Conservation (phyloP, 2,888 invertebrate genomes). For the Oxyteleia sp. region DNA sequence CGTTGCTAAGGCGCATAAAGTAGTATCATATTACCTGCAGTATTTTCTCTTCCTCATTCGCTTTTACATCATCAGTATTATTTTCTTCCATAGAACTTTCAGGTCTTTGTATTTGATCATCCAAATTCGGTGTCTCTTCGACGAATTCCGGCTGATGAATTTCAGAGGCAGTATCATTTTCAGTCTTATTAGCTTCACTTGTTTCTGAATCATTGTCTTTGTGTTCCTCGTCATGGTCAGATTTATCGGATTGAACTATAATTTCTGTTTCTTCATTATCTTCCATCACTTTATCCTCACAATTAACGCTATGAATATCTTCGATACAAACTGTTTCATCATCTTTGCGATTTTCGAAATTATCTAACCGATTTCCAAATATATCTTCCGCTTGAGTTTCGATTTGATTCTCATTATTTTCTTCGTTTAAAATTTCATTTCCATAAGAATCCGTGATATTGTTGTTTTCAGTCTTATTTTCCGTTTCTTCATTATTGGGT, state of each 20-base stretch:
- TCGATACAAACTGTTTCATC: neutral
- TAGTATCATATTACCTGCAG: neutral
- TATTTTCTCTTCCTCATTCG: neutral
- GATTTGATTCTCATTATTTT: constrained; percentile 3
- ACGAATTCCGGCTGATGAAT: neutral
- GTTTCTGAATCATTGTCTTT: neutral
- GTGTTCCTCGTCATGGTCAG: neutral
- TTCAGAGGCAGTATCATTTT: constrained; percentile 1
- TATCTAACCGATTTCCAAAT: constrained; percentile 25
- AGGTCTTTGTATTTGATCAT: neutral
- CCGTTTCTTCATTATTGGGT: constrained; percentile 11
- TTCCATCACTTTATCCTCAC: neutral
- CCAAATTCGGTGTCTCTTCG: neutral
- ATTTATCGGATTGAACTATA: neutral
- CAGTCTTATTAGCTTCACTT: constrained; percentile 22
- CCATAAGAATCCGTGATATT: constrained; percentile 18
- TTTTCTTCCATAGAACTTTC: constrained; percentile 9
- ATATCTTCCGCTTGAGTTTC: constrained; percentile 26
- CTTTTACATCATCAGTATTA: neutral
- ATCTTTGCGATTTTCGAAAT: neutral
- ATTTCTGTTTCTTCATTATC: neutral
- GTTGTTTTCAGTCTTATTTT: constrained; percentile 43
- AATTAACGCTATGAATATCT: neutral
- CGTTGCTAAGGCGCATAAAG: too few relatives aligned
- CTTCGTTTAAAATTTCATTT: constrained; percentile 21